phyloP scores from a whole-genome alignment of 2,888 invertebrate genomes.

The Dexiosoma caninum region DNA sequence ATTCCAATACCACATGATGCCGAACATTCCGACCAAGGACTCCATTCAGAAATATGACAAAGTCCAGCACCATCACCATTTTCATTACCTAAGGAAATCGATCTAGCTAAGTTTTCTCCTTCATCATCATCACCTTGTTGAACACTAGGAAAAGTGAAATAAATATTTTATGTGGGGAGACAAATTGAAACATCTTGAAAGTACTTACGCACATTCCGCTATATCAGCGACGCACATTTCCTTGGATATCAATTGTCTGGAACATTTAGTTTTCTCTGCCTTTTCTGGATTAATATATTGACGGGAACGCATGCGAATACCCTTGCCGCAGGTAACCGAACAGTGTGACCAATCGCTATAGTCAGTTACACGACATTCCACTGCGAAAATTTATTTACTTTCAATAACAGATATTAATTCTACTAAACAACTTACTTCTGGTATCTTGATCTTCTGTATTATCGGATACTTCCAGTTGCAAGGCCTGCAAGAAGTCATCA shows the following conservation, averaged over 20 bases:
- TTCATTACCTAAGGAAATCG: conserved; percentile 71
- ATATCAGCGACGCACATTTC: conserved; percentile 92
- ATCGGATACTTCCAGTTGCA: conserved; percentile 82
- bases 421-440: conserved; percentile 81
- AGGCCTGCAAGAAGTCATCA: conserved; percentile 81
- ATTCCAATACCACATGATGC: conserved; percentile 89
- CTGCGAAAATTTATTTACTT: conserved; percentile 78
- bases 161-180: no score
- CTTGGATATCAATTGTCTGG: conserved; percentile 87
- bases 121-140: conserved; percentile 75
- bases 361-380: conserved; percentile 87
- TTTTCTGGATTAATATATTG: conserved; percentile 84
- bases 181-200: neutral
- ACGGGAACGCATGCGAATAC: conserved; percentile 87
- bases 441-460: conserved; percentile 82
- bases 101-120: conserved; percentile 75
- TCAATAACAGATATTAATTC: neutral
- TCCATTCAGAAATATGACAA: conserved; percentile 76
- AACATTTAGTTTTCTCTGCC: conserved; percentile 84
- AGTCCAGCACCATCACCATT: conserved; percentile 76
- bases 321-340: conserved; percentile 92
- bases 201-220: conserved; percentile 85
- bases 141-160: conserved; percentile 2
- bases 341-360: conserved; percentile 90
- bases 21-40: conserved; percentile 86